Conservation (phyloP, 2,888 invertebrate genomes). For the Nomada lathburiana region DNA sequence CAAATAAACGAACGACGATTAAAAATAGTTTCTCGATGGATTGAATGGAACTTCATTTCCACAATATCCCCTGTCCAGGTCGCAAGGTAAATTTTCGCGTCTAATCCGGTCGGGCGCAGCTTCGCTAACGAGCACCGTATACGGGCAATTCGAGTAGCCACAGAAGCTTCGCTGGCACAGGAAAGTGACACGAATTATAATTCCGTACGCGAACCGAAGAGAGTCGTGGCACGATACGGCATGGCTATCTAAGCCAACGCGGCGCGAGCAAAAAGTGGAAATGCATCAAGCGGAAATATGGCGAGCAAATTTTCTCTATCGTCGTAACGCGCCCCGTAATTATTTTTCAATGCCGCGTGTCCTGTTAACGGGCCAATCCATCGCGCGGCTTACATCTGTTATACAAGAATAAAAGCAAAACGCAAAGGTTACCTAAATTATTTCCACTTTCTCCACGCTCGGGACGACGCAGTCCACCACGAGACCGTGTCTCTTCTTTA, state of each 20-base stretch:
- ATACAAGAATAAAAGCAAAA: constrained; percentile 75
- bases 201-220: constrained; percentile 8
- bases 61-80: too few species aligned
- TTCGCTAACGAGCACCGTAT: constrained; percentile 11
- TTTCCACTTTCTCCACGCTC: constrained; percentile 75
- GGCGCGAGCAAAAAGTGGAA: constrained; percentile 30
- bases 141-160: constrained; percentile 10
- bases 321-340: constrained; percentile 43
- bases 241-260: constrained; percentile 5
- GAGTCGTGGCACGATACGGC: background rate
- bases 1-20: too few species aligned
- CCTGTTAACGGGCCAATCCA: constrained; percentile 55
- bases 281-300: constrained; percentile 18
- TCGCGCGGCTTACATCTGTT: constrained; percentile 74
- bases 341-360: constrained; percentile 68
- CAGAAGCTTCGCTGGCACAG: constrained; percentile 5
- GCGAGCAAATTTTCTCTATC: constrained; percentile 43
- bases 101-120: background rate
- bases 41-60: too few species aligned
- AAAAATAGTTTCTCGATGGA: too few species aligned
- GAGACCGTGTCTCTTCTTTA: constrained; percentile 18
- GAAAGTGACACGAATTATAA: constrained; percentile 35
- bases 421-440: constrained; percentile 77
- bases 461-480: constrained; percentile 38
- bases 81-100: background rate